These are phyloP conservation scores for Leiothrix lutea DNA, from an alignment of 2,113 vertebrate species.

Conservation along the genomic window DNA sequence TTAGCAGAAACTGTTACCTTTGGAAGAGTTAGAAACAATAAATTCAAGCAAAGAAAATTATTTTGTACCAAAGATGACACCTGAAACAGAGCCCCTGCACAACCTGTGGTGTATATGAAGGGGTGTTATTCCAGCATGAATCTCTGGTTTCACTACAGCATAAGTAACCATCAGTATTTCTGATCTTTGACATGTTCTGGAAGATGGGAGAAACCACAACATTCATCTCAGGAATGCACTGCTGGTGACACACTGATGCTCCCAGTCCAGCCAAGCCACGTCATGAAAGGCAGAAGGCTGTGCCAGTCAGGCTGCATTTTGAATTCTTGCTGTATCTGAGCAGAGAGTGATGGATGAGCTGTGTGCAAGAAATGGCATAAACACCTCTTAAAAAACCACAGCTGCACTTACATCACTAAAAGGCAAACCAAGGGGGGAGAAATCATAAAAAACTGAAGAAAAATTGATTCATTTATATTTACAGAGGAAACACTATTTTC, in stretches of 20 bases:
- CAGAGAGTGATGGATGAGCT: slow-evolving; percentile 59
- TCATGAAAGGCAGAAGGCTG: neutral
- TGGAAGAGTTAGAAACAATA: neutral
- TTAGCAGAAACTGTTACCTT: neutral
- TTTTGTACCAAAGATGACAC: neutral
- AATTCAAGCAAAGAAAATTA: neutral
- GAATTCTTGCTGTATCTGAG: slow-evolving; percentile 58
- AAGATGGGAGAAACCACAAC: neutral
- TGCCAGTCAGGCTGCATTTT: slow-evolving; percentile 15
- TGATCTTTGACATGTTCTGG: neutral
- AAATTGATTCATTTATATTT: slow-evolving; percentile 27
- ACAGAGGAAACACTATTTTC: slow-evolving; percentile 57
- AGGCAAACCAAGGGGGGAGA: slow-evolving; percentile 27
- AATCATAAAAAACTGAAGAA: slow-evolving; percentile 36
- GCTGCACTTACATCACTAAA: slow-evolving; percentile 61
- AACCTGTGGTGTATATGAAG: neutral
- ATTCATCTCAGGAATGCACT: neutral
- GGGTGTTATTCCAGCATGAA: neutral
- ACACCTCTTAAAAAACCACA: slow-evolving; percentile 69
- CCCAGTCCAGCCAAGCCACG: neutral
- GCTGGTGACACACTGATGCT: neutral
- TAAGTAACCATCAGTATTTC: neutral
- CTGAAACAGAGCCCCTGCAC: neutral
- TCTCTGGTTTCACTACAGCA: neutral
- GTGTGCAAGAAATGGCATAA: slow-evolving; percentile 47